Base-by-base conservation (phyloP, 2,797 vertebrate species). In the Lagocephalus sceleratus region DNA sequence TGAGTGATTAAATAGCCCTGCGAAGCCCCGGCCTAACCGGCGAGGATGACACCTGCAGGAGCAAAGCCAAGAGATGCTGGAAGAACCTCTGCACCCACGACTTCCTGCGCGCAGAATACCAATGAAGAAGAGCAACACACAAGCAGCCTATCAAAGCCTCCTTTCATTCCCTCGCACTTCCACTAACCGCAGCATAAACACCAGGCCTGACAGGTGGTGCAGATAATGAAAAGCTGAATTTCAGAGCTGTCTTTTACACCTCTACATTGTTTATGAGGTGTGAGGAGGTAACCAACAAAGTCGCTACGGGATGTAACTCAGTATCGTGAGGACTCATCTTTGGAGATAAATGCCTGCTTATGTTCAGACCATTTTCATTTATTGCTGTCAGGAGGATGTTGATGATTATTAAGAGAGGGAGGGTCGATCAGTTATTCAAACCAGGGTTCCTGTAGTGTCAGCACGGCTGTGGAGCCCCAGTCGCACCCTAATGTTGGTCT, bases 91-190 rank as follows among this genome's bases (percentile, higher is more conserved):
- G 79, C 66, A 76, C 66, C 65, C 64, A 57, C 35, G 32, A 56
- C 66, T 68, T 77, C 73, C 60, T 77, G 66, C 35, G 63, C 63
- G 61, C 68, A 71, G 88, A 86, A 91, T 87, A 86, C 78, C 85
- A 88, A 89, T 86, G 79, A 89, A 67, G 68, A 75, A 67, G 10
- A 49, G 75, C 65, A 71, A 65, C 67, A 60, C n/a, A 10, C 64
- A 77, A 49, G 53, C 68, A 67, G 78, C 66, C 63, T 72, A 75
- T 85, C 78, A 86, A 83, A 86, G 83, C 76, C 54, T 67, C 71
- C 76, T 75, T 86, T 85, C 82, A 86, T 76, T 76, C 56, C 57
- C 50, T 57, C 43, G 20, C 70, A 78, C 69, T 78, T 57, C 62
- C 51, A 66, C 69, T 60, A 76, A 75, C 74, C 57, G 8, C 53